These are phyloP conservation scores for Dysidea cf. avara DNA, from an alignment of 37 sponge, comb jelly and placozoan species.

Conservation along the genomic window DNA sequence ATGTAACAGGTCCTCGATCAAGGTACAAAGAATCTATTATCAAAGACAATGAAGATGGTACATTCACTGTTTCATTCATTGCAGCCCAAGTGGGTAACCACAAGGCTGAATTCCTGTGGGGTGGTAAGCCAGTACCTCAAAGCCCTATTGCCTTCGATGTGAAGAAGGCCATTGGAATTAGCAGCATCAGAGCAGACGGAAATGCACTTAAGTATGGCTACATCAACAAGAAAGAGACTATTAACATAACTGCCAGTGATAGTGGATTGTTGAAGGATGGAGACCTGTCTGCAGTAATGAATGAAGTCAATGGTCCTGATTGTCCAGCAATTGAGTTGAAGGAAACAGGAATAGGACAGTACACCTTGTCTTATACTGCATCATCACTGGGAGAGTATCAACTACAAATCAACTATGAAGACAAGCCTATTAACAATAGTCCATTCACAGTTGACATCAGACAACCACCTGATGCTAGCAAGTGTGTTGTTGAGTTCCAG, in stretches of 20 bases:
- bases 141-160: conserved; percentile 67
- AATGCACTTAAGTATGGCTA: conserved; percentile 47
- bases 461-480: conserved; percentile 53
- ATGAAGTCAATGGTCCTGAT: conserved; percentile 4
- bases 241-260: conserved; percentile 55
- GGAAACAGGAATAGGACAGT: conserved; percentile 61
- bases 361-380: conserved; percentile 49
- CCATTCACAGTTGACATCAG: conserved; percentile 62
- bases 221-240: conserved; percentile 5
- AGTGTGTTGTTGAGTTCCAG: conserved; percentile 4
- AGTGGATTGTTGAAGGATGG: conserved; percentile 62
- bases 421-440: conserved; percentile 59
- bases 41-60: conserved; percentile 48
- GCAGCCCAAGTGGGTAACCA: conserved; percentile 78
- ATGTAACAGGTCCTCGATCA: conserved; percentile 45
- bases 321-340: conserved; percentile 17
- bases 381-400: conserved; percentile 61
- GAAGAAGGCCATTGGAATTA: conserved; percentile 54
- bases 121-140: conserved; percentile 56
- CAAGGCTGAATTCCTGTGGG: conserved; percentile 54
- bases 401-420: conserved; percentile 50
- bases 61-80: conserved; percentile 55
- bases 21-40: conserved; percentile 17
- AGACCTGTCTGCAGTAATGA: conserved; percentile 23
- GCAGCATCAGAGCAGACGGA: conserved; percentile 42